Base-by-base conservation (phyloP, 2,797 vertebrate species). In the Taeniopygia guttata region DNA sequence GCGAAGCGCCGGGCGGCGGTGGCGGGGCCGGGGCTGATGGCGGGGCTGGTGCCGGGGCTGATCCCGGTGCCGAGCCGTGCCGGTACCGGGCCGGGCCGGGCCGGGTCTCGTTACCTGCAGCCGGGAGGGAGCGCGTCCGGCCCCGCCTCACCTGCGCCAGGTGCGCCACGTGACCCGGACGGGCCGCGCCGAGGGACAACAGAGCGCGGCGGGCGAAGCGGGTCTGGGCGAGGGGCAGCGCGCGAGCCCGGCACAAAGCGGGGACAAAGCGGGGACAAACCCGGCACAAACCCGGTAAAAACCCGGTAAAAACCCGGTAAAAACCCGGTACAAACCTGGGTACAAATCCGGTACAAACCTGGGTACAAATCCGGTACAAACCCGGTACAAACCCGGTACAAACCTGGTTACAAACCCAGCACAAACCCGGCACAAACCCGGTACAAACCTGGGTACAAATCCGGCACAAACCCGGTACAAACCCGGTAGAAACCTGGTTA, bases 81-180 rank as follows among this genome's bases (percentile, higher is more conserved):
- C 30, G 54, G 13, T n/a, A 9, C 7, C 23, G 11, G 59, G 34
- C 27, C 34, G 15, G 70, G 48, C 16, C 16, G 40, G 45, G 36
- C 30, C 23, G 27, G 21, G 25, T 69, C 60, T 89, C 89, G 89
- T 96, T 98, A 98, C 98, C 98, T 98, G 97, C 96, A 90, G n/a
- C n/a, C n/a, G 63, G 92, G 96, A 97, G 96, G 97, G 95, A 97
- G 72, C 92, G 59, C 94, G 83, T 68, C 85, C 87, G 74, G 94
- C 96, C 92, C 97, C 95, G 84, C 75, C 97, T 96, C 97, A 97
- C 97, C 97, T 98, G 97, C 55, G 87, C 95, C 97, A 97, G 97
- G 97, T 97, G 90, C 68, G 90, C 18, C 96, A 95, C 94, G 93
- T 95, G 92, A 96, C 96, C 88, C 95, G 79, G 96, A 97, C 97